Evolutionary conservation across 1,140 invertebrate species (phyloP).

Genomic region (Tetragonula clypearis): DNA sequence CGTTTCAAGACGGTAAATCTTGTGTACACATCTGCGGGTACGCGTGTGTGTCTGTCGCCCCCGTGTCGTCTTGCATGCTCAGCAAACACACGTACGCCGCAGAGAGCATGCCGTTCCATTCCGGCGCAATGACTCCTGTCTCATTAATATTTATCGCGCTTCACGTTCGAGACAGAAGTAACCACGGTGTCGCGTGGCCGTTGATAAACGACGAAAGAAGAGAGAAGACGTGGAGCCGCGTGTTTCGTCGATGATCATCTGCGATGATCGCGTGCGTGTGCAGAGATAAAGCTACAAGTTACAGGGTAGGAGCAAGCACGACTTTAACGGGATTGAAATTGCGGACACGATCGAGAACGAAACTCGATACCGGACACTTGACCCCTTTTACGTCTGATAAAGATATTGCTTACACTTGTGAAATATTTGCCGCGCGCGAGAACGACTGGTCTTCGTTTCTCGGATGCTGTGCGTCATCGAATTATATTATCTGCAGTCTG

Average conservation of each 20-base stretch:
- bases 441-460: no score
- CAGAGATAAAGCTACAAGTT: not conserved
- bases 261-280: not conserved
- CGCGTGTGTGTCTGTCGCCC: not conserved
- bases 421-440: no score
- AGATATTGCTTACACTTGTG: no score
- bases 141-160: constrained; percentile 50
- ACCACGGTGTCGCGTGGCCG: constrained; percentile 12
- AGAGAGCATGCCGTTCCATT: not conserved
- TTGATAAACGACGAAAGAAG: constrained; percentile 28
- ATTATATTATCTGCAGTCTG: no score
- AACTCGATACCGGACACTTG: not conserved
- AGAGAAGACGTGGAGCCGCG: no score
- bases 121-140: constrained; percentile 28
- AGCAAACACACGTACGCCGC: not conserved
- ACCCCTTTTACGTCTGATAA: no score
- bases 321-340: not conserved
- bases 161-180: constrained; percentile 30
- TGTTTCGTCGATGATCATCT: not conserved
- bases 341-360: not conserved
- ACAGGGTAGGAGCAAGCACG: not conserved
- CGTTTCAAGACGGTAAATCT: constrained; percentile 54
- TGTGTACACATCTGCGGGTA: constrained; percentile 26
- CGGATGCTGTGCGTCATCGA: no score
- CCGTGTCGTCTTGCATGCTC: constrained; percentile 26